Evolutionary conservation across 2,113 vertebrate genomes (phyloP).

Genomic region (Vidua macroura): DNA sequence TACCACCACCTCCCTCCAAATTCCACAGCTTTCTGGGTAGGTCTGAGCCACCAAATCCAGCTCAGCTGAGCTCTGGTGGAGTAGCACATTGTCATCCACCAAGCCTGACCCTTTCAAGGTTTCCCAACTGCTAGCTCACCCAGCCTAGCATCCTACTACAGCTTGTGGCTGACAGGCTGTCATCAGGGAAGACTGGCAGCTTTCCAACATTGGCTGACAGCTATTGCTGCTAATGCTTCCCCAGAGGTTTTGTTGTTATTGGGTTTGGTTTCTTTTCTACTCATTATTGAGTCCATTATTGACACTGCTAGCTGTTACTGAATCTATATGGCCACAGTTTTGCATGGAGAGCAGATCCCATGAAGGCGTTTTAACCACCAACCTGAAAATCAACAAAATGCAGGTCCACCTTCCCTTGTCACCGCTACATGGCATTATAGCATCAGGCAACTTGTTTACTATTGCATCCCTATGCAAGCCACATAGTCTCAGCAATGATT

Average conservation of each 20-base stretch:
- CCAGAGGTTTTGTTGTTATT: constrained; percentile 2
- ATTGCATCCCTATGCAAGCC: neutral
- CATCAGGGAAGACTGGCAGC: neutral
- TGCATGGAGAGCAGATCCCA: neutral
- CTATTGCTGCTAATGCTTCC: constrained; percentile 1
- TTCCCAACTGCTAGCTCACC: neutral
- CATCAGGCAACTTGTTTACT: constrained; percentile 24
- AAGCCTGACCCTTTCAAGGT: neutral
- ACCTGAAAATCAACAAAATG: neutral
- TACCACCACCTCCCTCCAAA: neutral
- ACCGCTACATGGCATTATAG: neutral
- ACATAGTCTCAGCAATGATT: constrained; percentile 42
- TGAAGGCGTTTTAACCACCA: neutral
- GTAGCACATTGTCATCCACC: neutral
- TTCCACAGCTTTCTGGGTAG: accelerated
- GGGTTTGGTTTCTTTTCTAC: neutral
- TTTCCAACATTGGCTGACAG: neutral
- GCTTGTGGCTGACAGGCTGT: neutral
- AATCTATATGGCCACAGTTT: neutral
- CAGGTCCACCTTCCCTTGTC: neutral
- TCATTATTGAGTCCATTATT: constrained; percentile 8
- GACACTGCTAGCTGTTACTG: neutral
- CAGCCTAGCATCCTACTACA: neutral
- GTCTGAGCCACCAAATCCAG: neutral
- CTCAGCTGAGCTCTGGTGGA: neutral